These are phyloP conservation scores for Gymnothorax javanicus DNA, from an alignment of 2,797 vertebrate species.

Conservation along the genomic window DNA sequence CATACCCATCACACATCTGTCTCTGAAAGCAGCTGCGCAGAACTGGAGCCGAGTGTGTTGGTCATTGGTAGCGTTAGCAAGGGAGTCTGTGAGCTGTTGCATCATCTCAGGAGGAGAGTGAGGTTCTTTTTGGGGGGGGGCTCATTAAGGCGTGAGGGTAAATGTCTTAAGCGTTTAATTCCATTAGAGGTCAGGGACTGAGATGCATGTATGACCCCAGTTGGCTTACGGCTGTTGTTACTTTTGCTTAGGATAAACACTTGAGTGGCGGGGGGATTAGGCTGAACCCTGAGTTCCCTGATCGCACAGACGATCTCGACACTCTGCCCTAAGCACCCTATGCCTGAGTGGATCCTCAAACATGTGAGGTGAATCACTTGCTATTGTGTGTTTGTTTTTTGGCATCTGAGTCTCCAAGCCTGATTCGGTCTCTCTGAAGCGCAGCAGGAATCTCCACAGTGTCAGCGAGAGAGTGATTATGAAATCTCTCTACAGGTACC, in stretches of 20 bases:
- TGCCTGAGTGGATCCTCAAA: background rate
- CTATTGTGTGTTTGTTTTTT: background rate
- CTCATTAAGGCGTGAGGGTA: background rate
- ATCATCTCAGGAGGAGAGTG: background rate
- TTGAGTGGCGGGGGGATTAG: background rate
- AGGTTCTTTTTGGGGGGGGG: background rate
- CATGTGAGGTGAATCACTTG: too few relatives aligned
- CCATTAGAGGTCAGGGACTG: slow-evolving; percentile 20
- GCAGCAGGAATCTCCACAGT: background rate
- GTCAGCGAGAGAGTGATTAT: background rate
- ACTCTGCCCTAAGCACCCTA: background rate
- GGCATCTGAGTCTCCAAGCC: background rate
- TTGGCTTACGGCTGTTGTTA: slow-evolving; percentile 12
- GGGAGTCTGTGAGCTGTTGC: background rate
- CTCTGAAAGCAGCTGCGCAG: background rate
- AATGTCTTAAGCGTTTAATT: slow-evolving; percentile 19
- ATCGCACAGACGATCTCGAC: background rate
- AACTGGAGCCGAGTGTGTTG: background rate
- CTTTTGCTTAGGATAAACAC: slow-evolving; percentile 29
- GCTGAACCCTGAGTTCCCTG: background rate
- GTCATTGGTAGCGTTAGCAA: background rate
- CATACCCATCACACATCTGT: background rate
- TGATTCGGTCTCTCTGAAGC: background rate
- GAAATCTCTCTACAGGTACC: background rate
- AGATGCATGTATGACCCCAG: slow-evolving; percentile 16